Percentiles rank a stretch among this genome's conserved stretches.
Conservation (phyloP, 2,888 invertebrate genomes). For the Leptopilina syphax region DNA sequence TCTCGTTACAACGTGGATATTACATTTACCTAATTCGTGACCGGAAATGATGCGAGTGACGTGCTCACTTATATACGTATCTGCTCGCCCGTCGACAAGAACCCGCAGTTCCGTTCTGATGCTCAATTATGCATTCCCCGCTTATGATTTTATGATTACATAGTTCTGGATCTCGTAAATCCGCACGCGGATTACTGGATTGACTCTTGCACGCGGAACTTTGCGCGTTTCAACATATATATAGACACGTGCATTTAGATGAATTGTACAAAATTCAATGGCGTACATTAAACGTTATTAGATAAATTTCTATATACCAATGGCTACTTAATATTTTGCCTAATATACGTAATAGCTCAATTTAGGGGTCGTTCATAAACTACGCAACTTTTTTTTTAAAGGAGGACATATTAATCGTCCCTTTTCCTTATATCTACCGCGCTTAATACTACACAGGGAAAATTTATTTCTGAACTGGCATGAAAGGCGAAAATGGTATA, state of each 20-base stretch:
- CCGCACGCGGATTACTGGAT: constrained; percentile 56
- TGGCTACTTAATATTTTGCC: no score
- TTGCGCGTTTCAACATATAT: neutral
- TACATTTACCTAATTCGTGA: constrained; percentile 56
- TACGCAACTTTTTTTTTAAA: no score
- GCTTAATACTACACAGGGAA: no score
- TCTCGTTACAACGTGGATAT: constrained; percentile 50
- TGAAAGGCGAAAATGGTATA: no score
- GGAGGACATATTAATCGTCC: no score
- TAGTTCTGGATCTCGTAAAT: constrained; percentile 59
- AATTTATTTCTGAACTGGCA: no score
- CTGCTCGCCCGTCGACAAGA: constrained; percentile 48
- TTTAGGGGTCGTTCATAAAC: no score
- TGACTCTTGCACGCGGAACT: constrained; percentile 54
- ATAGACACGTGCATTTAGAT: neutral
- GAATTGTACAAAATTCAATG: no score
- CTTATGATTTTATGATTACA: constrained; percentile 63
- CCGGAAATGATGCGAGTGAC: constrained; percentile 60
- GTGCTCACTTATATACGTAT: constrained; percentile 49
- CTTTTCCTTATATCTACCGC: no score
- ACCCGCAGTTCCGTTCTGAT: constrained; percentile 59
- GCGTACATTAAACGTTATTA: no score
- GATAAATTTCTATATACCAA: no score
- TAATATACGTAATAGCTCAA: no score
- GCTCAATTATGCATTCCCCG: constrained; percentile 60